Conservation (phyloP, 1,140 invertebrate species). For the Hormaphis cornu region DNA sequence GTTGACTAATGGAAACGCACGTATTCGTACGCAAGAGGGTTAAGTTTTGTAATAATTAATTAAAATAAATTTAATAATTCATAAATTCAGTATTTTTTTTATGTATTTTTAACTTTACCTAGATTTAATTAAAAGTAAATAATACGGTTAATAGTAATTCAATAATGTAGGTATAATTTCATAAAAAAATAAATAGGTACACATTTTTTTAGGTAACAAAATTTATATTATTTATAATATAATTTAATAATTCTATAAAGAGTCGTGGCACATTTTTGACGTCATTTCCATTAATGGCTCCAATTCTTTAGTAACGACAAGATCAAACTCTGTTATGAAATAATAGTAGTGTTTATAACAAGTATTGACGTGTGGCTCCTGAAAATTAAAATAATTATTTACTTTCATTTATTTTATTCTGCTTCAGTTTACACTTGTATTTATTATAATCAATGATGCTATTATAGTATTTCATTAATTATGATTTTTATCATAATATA, state of each 20-base stretch:
- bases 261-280: constrained; percentile 50
- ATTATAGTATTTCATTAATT: too few species aligned
- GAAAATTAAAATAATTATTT: constrained; percentile 40
- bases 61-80: constrained; percentile 44
- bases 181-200: background rate
- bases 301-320: constrained; percentile 76
- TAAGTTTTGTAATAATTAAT: constrained; percentile 60
- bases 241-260: constrained; percentile 30
- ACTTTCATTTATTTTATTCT: too few species aligned
- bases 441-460: too few species aligned
- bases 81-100: background rate
- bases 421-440: too few species aligned
- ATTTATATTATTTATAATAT: too few species aligned
- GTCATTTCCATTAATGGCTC: constrained; percentile 78
- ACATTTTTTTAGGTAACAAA: background rate
- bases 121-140: too few species aligned
- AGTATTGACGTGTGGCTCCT: constrained; percentile 93
- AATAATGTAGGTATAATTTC: too few species aligned
- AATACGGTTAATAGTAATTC: too few species aligned
- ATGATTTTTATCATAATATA: too few species aligned
- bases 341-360: constrained; percentile 97
- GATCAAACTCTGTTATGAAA: constrained; percentile 80
- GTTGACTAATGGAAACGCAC: constrained; percentile 90
- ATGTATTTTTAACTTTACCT: background rate
- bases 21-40: constrained; percentile 86